Base-by-base conservation (phyloP, 2,888 invertebrate genomes). In the Eremobia ochroleuca region DNA sequence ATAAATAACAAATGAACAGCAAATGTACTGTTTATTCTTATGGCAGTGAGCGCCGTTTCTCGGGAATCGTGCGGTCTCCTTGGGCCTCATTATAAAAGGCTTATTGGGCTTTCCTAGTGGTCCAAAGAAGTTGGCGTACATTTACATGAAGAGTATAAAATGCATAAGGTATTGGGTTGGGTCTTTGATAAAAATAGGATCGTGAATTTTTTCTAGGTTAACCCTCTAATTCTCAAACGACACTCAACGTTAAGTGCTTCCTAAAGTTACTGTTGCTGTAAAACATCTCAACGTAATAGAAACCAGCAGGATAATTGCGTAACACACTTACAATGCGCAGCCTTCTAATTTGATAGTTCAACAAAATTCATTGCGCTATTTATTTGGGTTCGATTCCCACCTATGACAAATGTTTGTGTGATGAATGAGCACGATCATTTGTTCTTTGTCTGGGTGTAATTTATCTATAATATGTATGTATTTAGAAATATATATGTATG, bases 31-130 rank as follows among this genome's bases (percentile, higher is more conserved):
- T 89, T 90, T 89, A 88, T 91, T 86, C 79, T 87, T 72, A 77
- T 76, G 78, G 86, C 86, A 90, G 90, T 90, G 90, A 90, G 86
- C 87, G 88, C 90, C 88, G 86, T 90, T 92, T 90, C 85, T 87
- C 15, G 88, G 88, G 87, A 89, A 86, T 87, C 81, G 85, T 49
- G 64, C 76, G 87, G 87, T 84, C 89, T 92, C 89, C 90, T 77
- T 18, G 92, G 84, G 92, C 76, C 91, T 94, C 92, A 94, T 94
- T 94, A 94, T 92, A 94, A 91, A 91, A 85, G 89, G 88, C 92
- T 94, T 93, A 93, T 92, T 91, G 90, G 84, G 82, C 82, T 88
- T 86, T 70, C 76, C 67, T 75, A 79, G 74, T 86, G 83, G 86
- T 83, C 84, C 74, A 75, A 86, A 74, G 37, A 69, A 65, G 58